A percentile compares a stretch with the other conserved stretches of the same genome.
These are phyloP conservation scores for Rafetus swinhoei DNA, from an alignment of 2,113 vertebrate genomes.

Conservation along the genomic window DNA sequence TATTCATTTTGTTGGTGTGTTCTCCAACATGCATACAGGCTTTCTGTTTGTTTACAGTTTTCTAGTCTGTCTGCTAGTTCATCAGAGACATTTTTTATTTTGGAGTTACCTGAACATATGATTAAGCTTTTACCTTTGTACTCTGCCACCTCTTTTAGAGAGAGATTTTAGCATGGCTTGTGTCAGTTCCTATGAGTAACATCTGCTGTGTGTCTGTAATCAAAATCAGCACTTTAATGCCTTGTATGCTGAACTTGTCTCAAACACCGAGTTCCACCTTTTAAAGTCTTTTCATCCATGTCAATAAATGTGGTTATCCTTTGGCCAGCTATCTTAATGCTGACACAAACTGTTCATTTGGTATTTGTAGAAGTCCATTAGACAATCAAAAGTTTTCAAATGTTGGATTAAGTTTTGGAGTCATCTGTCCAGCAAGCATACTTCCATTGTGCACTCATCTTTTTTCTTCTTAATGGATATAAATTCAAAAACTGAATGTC, in stretches of 20 bases:
- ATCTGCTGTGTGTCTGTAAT: not conserved
- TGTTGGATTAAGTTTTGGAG: fast-evolving
- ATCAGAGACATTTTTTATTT: not conserved
- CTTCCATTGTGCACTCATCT: not conserved
- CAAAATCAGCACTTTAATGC: not conserved
- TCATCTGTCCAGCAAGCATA: not conserved
- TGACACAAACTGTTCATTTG: not conserved
- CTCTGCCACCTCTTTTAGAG: not conserved
- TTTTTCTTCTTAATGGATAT: not conserved
- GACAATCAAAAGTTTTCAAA: not conserved
- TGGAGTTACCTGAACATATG: fast-evolving
- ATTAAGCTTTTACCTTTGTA: fast-evolving
- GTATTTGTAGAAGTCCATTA: not conserved
- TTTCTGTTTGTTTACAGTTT: not conserved
- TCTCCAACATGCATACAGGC: not conserved
- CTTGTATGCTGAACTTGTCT: not conserved
- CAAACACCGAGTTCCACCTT: not conserved
- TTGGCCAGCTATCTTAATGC: not conserved
- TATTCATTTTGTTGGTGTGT: fast-evolving
- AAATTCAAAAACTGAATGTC: not conserved
- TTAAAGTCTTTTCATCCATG: not conserved
- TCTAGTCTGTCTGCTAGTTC: not conserved
- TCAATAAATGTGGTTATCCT: not conserved
- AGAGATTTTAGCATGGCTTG: not conserved
- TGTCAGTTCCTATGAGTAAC: not conserved